Base-by-base conservation (phyloP, 2,113 vertebrate species). In the Sinocyclocheilus rhinocerous region DNA sequence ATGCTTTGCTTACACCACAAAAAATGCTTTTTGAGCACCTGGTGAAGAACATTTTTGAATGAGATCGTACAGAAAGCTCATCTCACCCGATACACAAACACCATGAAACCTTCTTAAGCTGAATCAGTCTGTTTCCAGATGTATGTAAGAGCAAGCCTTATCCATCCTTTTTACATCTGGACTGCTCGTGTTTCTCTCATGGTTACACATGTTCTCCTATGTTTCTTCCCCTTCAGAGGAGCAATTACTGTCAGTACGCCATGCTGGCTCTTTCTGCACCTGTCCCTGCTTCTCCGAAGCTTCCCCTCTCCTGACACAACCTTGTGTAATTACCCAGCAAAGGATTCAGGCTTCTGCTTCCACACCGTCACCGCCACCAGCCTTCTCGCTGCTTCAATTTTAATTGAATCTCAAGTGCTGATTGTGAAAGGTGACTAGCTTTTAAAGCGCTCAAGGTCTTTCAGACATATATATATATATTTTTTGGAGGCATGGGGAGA, bases 331-430 rank as follows among this genome's bases (percentile, higher is more conserved):
- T 87, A 73, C 80, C 63, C 67, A 67, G 73, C 73, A 61, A 55
- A 73, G 29, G 10, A 90, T 90, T 84, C 48, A 20, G 36, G 45
- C 24, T 67, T 6, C 24, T 85, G 57, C 80, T 36, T 70, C 50
- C 50, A 75, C 69, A 42, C 29, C 4, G 24, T 24, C n/a, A 16
- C 16, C 6, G 8, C n/a, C 61, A 10, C 4, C 22, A 57, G 67
- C 29, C 69, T 84, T 76, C 69, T 48, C 52, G 15, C 50, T 6
- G 57, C 61, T 42, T 29, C 50, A 16, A 9, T 81, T 76, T 70
- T 76, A 90, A 88, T 88, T 85, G 85, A 85, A 85, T 87, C 79
- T 84, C 63, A 67, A 85, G 55, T 76, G 73, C 72, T 75, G 52
- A 88, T 88, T 24, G 73, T 83, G 26, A 75, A 85, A 81, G 52